Evolutionary conservation across 2,113 vertebrate genomes (phyloP).

Genomic region (Gymnocephalus cernua): DNA sequence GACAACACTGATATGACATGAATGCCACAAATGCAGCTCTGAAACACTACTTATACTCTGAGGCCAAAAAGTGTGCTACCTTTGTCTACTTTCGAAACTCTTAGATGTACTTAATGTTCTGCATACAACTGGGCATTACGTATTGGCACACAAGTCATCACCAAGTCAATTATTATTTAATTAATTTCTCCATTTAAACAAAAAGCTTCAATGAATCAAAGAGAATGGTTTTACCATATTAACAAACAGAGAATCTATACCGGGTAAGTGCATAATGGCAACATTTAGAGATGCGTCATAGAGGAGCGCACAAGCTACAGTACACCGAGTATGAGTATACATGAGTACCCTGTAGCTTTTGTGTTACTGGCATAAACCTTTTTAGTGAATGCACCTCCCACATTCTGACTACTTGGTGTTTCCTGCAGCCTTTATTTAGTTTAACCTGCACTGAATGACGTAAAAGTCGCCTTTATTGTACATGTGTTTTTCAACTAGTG

Average conservation of each 20-base stretch:
- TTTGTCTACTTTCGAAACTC: background rate
- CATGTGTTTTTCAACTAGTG: background rate
- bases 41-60: background rate
- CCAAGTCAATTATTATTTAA: no score
- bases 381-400: conserved; percentile 41
- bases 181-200: background rate
- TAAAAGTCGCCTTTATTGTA: background rate
- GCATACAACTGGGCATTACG: background rate
- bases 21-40: background rate
- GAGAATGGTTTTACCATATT: background rate
- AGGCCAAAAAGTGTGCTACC: background rate
- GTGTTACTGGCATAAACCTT: background rate
- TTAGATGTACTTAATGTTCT: background rate
- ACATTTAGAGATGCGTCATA: conserved; percentile 5
- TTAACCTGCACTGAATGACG: background rate
- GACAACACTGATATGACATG: background rate
- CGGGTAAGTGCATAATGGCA: background rate
- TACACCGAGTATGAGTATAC: background rate
- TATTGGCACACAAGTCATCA: background rate
- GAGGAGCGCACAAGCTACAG: background rate
- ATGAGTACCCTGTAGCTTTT: background rate
- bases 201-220: background rate
- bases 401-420: conserved; percentile 1
- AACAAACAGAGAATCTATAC: background rate
- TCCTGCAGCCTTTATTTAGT: conserved; percentile 5